A percentile compares a stretch with the other conserved stretches of the same genome.
Evolutionary conservation across 2,113 vertebrate species (phyloP).

Genomic region (Orthonyx spaldingii): DNA sequence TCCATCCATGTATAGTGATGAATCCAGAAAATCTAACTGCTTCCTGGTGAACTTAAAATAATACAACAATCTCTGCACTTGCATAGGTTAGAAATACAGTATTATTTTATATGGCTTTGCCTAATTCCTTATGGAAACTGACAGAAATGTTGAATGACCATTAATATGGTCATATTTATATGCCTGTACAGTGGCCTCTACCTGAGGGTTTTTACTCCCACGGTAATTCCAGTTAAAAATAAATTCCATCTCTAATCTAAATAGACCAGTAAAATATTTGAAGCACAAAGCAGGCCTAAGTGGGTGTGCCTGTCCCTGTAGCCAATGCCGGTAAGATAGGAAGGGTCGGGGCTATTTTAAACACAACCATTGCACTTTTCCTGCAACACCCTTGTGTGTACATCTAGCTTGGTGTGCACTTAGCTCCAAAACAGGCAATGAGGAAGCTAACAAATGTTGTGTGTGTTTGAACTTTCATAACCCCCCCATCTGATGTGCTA

Average conservation of each 20-base stretch:
- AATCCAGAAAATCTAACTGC: not conserved
- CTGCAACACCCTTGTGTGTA: not conserved
- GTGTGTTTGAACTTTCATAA: not conserved
- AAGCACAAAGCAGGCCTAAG: not conserved
- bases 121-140: not conserved
- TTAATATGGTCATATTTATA: not conserved
- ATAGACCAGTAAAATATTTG: not conserved
- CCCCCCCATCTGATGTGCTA: not conserved
- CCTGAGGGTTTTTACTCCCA: not conserved
- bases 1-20: not conserved
- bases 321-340: not conserved
- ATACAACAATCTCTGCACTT: not conserved
- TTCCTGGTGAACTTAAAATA: not conserved
- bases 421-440: not conserved
- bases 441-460: not conserved
- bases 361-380: conserved; percentile 2
- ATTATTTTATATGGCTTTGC: not conserved
- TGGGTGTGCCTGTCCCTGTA: not conserved
- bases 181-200: not conserved
- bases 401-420: not conserved
- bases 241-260: not conserved
- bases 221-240: not conserved
- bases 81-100: not conserved
- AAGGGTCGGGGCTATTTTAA: conserved; percentile 15
- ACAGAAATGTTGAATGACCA: not conserved